Evolutionary conservation across 2,888 invertebrate species (phyloP).

Genomic region (Theodoxus fluviatilis): DNA sequence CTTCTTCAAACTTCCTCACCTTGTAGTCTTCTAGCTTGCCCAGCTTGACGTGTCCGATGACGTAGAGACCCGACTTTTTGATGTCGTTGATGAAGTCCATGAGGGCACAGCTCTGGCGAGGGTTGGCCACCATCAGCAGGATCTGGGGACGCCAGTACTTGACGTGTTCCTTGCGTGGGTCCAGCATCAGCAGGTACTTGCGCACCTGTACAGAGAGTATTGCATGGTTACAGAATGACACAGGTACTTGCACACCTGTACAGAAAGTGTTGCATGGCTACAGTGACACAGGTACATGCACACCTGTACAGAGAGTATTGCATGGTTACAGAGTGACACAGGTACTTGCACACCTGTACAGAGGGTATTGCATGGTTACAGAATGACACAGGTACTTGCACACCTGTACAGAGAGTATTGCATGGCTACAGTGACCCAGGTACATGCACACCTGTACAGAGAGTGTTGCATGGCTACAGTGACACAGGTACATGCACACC

Average conservation of each 20-base stretch:
- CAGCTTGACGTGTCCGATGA: conserved; percentile 84
- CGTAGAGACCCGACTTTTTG: conserved; percentile 88
- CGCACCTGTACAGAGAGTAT: conserved; percentile 70
- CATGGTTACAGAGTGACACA: neutral
- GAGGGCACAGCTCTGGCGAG: conserved; percentile 86
- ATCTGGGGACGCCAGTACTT: conserved; percentile 99
- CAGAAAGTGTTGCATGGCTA: neutral
- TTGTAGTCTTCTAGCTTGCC: conserved; percentile 67
- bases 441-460: too few relatives aligned
- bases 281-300: neutral
- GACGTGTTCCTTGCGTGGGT: conserved; percentile 95
- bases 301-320: too few relatives aligned
- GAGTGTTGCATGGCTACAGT: too few relatives aligned
- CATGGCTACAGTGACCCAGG: neutral
- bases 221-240: neutral
- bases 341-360: neutral
- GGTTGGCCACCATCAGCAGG: conserved; percentile 88
- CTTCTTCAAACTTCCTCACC: too few relatives aligned
- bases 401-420: neutral
- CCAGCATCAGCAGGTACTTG: conserved; percentile 93
- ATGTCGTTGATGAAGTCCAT: conserved; percentile 97
- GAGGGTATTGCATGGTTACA: neutral
- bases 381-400: neutral
- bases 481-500: too few relatives aligned
- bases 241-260: neutral